Evolutionary conservation across 2,888 invertebrate species (phyloP).

Genomic region (Marronus borbonicus): DNA sequence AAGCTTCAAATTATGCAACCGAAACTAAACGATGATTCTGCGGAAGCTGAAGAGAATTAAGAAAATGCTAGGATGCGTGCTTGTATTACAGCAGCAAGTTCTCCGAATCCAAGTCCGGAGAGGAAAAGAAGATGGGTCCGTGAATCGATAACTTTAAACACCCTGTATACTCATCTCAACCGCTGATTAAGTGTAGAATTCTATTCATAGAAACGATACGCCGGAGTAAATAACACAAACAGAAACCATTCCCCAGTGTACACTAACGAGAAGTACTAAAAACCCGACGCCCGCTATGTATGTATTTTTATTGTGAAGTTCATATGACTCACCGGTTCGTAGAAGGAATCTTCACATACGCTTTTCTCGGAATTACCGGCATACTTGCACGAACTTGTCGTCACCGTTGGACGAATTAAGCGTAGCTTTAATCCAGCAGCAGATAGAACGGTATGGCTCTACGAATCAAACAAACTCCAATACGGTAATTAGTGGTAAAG

Average conservation of each 20-base stretch:
- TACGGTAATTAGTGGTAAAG: not conserved
- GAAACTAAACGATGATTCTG: no score
- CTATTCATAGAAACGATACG: no score
- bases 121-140: no score
- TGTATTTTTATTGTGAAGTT: not conserved
- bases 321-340: constrained; percentile 28
- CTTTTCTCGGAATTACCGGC: constrained; percentile 24
- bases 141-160: no score
- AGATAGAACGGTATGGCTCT: not conserved
- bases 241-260: not conserved
- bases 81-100: no score
- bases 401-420: not conserved
- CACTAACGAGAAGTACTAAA: not conserved
- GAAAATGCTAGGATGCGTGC: no score
- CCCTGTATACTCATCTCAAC: no score
- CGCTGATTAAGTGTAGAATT: no score
- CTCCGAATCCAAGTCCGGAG: no score
- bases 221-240: no score
- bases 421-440: not conserved
- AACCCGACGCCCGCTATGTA: not conserved
- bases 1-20: no score
- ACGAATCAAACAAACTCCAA: constrained; percentile 20
- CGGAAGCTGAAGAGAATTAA: no score
- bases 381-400: constrained; percentile 29
- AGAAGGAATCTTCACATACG: constrained; percentile 27